Percentiles rank a stretch among this genome's conserved stretches.
Evolutionary conservation across 2,113 vertebrate genomes (phyloP).

Genomic region (Elephantulus edwardii): DNA sequence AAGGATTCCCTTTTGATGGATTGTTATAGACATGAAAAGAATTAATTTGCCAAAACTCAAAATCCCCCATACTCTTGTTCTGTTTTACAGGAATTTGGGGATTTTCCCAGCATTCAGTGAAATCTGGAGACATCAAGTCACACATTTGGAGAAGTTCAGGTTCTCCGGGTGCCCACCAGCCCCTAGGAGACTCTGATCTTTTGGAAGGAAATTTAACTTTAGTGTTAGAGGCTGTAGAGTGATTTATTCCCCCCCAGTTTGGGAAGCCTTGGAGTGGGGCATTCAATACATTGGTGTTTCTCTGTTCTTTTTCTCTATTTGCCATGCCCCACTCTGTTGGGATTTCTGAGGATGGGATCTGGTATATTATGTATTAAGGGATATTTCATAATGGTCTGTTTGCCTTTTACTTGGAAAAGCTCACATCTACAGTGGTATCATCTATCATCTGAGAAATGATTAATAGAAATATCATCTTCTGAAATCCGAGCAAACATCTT

Average conservation of each 20-base stretch:
- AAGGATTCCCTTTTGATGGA: background rate
- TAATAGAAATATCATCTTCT: background rate
- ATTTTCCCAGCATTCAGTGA: background rate
- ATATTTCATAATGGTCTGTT: background rate
- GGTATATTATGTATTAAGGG: background rate
- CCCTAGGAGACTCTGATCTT: background rate
- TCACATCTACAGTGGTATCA: background rate
- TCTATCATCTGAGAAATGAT: background rate
- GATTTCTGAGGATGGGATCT: background rate
- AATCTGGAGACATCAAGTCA: background rate
- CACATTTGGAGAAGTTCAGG: background rate
- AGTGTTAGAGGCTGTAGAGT: too few relatives aligned
- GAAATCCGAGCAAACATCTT: background rate
- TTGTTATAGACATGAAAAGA: background rate
- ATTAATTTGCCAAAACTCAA: background rate
- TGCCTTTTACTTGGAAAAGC: background rate
- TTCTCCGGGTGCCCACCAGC: background rate
- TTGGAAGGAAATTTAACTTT: background rate
- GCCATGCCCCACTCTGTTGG: background rate
- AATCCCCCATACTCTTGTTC: background rate
- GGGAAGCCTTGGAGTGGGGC: background rate
- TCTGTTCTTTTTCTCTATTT: background rate
- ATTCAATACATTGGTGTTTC: background rate
- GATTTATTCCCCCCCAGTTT: background rate
- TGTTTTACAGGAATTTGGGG: background rate